These are phyloP conservation scores for Callipepla californica DNA, from an alignment of 2,113 vertebrate species.

Conservation along the genomic window DNA sequence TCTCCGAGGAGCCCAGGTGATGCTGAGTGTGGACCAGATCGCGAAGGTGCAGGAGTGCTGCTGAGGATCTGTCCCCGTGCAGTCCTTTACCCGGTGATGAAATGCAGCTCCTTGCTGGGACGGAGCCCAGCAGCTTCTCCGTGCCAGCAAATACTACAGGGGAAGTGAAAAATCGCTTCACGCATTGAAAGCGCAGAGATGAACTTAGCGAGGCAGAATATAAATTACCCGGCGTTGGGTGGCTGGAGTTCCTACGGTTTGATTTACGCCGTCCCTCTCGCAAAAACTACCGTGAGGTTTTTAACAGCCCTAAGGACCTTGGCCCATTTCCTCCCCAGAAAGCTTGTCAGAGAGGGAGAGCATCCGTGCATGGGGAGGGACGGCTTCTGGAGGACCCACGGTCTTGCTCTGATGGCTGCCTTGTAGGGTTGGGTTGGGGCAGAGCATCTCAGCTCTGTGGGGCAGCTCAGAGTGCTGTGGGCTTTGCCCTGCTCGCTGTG, in stretches of 20 bases:
- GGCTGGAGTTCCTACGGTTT: conserved; percentile 39
- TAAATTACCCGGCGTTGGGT: conserved; percentile 45
- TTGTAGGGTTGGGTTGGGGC: background rate
- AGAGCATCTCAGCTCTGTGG: rapidly evolving
- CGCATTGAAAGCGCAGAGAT: conserved; percentile 67
- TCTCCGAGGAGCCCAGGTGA: background rate
- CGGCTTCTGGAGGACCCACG: background rate
- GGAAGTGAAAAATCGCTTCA: conserved; percentile 66
- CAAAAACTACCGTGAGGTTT: conserved; percentile 45
- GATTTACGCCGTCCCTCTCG: conserved; percentile 53
- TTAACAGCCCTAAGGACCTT: conserved; percentile 43
- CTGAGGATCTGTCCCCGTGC: background rate
- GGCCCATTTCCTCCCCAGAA: conserved; percentile 44
- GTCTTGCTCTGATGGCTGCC: background rate
- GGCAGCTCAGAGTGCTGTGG: rapidly evolving
- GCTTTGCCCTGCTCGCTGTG: background rate
- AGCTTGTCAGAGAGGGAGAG: background rate
- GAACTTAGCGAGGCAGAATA: conserved; percentile 63
- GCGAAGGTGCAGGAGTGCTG: background rate
- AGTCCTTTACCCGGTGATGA: conserved; percentile 53
- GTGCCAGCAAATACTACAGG: conserved; percentile 69
- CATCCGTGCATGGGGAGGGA: background rate
- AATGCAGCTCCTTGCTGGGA: conserved; percentile 71
- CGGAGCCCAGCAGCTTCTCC: conserved; percentile 62
- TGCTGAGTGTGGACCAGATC: background rate